Conservation (phyloP, 2,888 invertebrate species). For the Halictus quadricinctus region DNA sequence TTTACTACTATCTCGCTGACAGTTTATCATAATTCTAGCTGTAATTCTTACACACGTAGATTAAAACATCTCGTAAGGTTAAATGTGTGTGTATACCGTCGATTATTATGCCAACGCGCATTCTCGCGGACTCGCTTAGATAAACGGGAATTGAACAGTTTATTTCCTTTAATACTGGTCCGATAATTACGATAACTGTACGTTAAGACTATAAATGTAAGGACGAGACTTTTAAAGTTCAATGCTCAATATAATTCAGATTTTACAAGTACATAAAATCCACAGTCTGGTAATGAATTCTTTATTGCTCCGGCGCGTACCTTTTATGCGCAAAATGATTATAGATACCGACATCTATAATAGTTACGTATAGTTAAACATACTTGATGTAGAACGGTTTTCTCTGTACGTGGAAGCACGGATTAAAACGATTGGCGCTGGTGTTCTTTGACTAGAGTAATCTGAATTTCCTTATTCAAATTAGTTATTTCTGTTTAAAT, state of each 20-base stretch:
- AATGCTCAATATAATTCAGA: neutral
- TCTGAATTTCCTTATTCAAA: no score
- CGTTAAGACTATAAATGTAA: neutral
- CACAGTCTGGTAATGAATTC: neutral
- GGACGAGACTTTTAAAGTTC: neutral
- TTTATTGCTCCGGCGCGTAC: neutral
- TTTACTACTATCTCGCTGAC: neutral
- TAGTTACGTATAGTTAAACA: no score
- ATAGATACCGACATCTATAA: neutral
- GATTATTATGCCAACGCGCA: neutral
- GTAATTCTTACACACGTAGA: neutral
- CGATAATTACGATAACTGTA: neutral
- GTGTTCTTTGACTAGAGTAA: no score
- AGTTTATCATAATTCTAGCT: neutral
- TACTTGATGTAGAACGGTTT: no score
- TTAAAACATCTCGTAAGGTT: neutral
- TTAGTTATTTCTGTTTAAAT: no score
- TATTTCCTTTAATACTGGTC: neutral
- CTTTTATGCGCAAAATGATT: neutral
- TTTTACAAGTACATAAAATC: neutral
- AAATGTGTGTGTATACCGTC: neutral
- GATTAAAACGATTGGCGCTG: no score
- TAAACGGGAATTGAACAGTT: neutral
- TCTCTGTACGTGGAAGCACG: no score
- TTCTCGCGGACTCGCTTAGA: neutral